Evolutionary conservation across 2,888 invertebrate species (phyloP).

Genomic region (Dynastes tityus): DNA sequence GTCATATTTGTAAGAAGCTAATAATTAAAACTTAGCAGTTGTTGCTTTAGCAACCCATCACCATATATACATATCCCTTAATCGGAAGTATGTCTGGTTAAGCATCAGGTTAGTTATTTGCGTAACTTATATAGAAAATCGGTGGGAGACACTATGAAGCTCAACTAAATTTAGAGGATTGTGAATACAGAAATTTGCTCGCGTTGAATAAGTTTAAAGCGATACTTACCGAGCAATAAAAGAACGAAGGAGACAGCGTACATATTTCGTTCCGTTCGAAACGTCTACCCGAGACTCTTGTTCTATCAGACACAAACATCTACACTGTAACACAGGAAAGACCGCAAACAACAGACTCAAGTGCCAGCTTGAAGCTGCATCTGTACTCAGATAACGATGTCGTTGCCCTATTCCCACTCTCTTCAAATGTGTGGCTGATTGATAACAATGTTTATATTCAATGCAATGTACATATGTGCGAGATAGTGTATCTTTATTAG

Average conservation of each 20-base stretch:
- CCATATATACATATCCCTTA: too few species aligned
- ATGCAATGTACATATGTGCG: neutral
- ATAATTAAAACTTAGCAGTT: too few species aligned
- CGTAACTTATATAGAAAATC: too few species aligned
- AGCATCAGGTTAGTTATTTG: too few species aligned
- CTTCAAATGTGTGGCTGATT: slow-evolving; percentile 30
- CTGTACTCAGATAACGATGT: slow-evolving; percentile 51
- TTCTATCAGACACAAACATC: slow-evolving; percentile 45
- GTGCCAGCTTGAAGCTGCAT: slow-evolving; percentile 24
- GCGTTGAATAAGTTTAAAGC: neutral
- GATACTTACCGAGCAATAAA: slow-evolving; percentile 48
- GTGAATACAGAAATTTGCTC: neutral
- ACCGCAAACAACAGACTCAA: slow-evolving; percentile 31
- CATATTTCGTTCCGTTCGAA: slow-evolving; percentile 32
- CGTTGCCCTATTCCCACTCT: slow-evolving; percentile 52
- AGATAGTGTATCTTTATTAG: slow-evolving; percentile 10
- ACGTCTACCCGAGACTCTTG: slow-evolving; percentile 46
- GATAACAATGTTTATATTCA: slow-evolving; percentile 46
- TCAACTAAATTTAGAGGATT: too few species aligned
- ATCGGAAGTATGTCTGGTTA: too few species aligned
- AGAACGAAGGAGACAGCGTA: slow-evolving; percentile 42
- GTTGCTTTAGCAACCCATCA: too few species aligned
- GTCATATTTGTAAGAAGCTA: too few species aligned
- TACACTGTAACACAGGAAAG: slow-evolving; percentile 44
- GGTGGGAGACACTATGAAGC: too few species aligned